Base-by-base conservation (phyloP, 1,140 invertebrate genomes). In the Argopecten irradians region DNA sequence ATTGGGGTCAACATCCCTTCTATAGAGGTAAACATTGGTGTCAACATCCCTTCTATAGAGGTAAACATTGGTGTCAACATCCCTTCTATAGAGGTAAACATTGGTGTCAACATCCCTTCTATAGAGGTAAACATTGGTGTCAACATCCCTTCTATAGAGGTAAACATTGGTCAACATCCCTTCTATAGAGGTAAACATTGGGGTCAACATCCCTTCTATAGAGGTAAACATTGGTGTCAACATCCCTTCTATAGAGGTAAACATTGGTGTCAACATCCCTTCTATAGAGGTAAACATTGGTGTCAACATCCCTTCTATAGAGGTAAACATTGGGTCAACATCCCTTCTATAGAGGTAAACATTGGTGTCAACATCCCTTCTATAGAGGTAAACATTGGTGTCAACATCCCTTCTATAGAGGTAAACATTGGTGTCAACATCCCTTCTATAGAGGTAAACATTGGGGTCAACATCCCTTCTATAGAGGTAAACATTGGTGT, bases 21-120 rank as follows among this genome's bases (percentile, higher is more conserved):
- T 28, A 28, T 71, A 71, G 55, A 71, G 55, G 55, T 71, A 71
- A 71, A 71, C 16, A 71, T 71, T 71, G 55, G 55, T 5, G 55
- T 71, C 55, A 71, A 71, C 55, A 71, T 71, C n/a, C 14, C 22
- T 71, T 71, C 55, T 28, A 28, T 71, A 71, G 55, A 71, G 55
- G 55, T 71, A 71, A 71, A 71, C 16, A 71, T 71, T 71, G 55
- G 55, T 5, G 55, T 71, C 55, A 71, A 71, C 55, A 71, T 71
- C n/a, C 55, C 55, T 71, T 71, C 55, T 71, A 28, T 28, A 71
- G n/a, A 71, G 55, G 55, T 71, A 71, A 71, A 71, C 16, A 28
- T 28, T 71, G n/a, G n/a, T 22, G 55, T 71, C 55, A 71, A 71
- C 55, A 71, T 71, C n/a, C 55, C 55, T 71, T 71, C 55, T 7